A percentile compares a stretch with the other conserved stretches of the same genome.
Evolutionary conservation across 30 jellyfish, hydroid and myxozoan genomes (phyloP).

Genomic region (Turritopsis rubra): DNA sequence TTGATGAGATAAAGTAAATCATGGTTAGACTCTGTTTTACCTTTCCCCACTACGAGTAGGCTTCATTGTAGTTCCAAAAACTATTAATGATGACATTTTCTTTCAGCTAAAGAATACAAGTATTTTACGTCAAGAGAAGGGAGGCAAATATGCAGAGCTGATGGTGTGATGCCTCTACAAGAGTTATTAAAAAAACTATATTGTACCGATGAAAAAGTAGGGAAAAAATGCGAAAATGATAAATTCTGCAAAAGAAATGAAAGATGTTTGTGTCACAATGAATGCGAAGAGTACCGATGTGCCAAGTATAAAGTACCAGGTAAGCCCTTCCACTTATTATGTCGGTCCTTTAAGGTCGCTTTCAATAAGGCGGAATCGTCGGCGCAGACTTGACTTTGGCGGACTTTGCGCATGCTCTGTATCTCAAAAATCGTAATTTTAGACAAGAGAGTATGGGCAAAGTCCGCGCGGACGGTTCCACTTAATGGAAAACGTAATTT

Average conservation of each 20-base stretch:
- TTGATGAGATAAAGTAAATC: no score
- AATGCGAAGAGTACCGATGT: conserved; percentile 78
- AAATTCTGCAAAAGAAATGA: conserved; percentile 68
- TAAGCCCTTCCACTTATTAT: neutral
- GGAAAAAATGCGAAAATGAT: conserved; percentile 75
- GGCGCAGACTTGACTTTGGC: no score
- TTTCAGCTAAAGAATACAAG: neutral
- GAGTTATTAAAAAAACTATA: conserved; percentile 17
- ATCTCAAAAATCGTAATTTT: no score
- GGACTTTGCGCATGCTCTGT: no score
- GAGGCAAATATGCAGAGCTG: conserved; percentile 5
- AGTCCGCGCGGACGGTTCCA: no score
- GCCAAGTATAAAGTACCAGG: neutral
- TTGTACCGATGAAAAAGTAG: conserved; percentile 25
- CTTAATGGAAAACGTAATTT: no score
- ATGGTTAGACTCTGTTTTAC: no score
- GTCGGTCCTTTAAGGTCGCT: neutral
- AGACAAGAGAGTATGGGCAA: neutral
- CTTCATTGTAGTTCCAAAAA: no score
- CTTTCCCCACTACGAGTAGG: no score
- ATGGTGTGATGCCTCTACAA: conserved; percentile 22
- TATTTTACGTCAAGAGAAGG: conserved; percentile 21
- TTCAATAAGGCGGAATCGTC: no score
- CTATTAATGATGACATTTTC: neutral
- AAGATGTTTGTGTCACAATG: conserved; percentile 67